phyloP scores from a whole-genome alignment of 2,797 vertebrate genomes.

The Crenichthys baileyi region DNA sequence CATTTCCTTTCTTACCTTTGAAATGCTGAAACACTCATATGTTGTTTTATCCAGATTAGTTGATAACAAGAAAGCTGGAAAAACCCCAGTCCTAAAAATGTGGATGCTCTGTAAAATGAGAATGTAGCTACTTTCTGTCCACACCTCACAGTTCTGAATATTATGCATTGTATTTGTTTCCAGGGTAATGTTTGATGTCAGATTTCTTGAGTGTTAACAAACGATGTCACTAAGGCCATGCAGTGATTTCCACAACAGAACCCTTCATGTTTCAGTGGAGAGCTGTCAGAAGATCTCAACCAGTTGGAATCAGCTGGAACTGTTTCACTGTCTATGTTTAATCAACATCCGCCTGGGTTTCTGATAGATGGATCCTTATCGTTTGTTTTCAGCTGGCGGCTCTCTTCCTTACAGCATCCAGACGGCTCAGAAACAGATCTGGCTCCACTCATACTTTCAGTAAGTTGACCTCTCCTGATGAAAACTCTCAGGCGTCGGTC shows the following conservation, averaged over 20 bases:
- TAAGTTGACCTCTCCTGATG: conserved; percentile 74
- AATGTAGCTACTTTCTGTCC: not conserved
- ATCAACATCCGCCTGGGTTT: not conserved
- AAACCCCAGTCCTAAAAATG: not conserved
- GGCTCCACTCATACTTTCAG: conserved; percentile 96
- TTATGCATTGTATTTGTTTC: not conserved
- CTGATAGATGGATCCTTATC: not conserved
- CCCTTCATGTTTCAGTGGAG: not conserved
- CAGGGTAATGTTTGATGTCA: not conserved
- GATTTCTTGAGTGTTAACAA: not conserved
- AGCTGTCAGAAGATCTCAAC: not conserved
- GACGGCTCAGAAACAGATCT: conserved; percentile 94
- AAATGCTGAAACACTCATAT: not conserved
- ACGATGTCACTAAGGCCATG: not conserved
- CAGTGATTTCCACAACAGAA: too few relatives aligned
- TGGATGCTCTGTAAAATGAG: not conserved
- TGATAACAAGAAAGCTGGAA: not conserved
- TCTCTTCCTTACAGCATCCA: conserved; percentile 96
- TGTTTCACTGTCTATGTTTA: not conserved
- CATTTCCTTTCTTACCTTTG: not conserved
- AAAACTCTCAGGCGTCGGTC: not conserved
- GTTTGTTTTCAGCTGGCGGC: conserved; percentile 86
- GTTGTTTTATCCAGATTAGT: not conserved
- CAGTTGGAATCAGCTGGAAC: not conserved
- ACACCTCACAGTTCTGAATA: not conserved